A percentile compares a stretch with the other conserved stretches of the same genome.
These are phyloP conservation scores for Grammomys surdaster DNA, from an alignment of 2,113 vertebrate genomes.

Conservation along the genomic window DNA sequence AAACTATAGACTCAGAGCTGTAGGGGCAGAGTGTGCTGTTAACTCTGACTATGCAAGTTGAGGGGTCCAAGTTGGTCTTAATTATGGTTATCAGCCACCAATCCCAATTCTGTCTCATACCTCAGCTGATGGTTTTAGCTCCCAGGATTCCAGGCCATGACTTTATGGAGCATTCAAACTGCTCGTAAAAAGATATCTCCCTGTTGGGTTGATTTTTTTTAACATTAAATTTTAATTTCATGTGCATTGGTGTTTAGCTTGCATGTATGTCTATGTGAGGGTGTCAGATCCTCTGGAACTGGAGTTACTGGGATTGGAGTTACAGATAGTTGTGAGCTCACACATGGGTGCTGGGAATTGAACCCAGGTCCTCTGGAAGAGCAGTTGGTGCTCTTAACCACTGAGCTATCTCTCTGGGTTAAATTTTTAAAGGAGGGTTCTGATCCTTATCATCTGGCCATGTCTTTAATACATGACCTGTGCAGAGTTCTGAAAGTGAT, in stretches of 20 bases:
- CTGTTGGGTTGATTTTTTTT: slow-evolving; percentile 54
- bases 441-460: slow-evolving; percentile 79
- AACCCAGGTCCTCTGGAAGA: no score
- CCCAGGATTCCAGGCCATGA: background rate
- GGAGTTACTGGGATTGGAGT: no score
- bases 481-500: slow-evolving; percentile 64
- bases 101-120: background rate
- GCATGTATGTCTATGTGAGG: no score
- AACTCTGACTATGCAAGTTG: background rate
- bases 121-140: slow-evolving; percentile 22
- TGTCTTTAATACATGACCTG: slow-evolving; percentile 75
- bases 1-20: background rate
- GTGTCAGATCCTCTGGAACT: no score
- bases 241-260: no score
- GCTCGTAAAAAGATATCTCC: slow-evolving; percentile 70
- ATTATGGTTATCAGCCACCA: background rate
- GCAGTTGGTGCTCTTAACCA: no score
- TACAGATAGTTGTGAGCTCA: no score
- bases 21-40: background rate
- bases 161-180: background rate
- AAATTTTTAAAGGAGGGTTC: slow-evolving; percentile 76
- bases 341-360: no score
- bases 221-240: background rate
- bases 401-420: background rate
- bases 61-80: background rate